Percentiles rank a stretch among this genome's conserved stretches.
phyloP scores from a whole-genome alignment of 2,113 vertebrate species.

The Thermophis baileyi region DNA sequence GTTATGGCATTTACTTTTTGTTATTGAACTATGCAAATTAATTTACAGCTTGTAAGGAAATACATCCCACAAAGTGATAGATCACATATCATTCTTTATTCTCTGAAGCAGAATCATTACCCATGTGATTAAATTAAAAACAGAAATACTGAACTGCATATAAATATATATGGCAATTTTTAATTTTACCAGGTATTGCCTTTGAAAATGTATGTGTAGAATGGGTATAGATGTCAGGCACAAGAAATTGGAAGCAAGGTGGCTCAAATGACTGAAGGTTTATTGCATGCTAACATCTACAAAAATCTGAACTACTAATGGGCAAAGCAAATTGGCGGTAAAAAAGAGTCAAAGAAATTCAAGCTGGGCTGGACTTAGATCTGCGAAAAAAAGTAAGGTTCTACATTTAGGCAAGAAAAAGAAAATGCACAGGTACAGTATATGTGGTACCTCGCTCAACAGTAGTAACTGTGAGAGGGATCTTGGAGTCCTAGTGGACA shows the following conservation, averaged over 20 bases:
- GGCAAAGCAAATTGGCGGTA: background rate
- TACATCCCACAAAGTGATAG: constrained; percentile 7
- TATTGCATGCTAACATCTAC: background rate
- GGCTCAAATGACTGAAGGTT: background rate
- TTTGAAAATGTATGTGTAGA: fast-evolving
- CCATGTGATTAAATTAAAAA: background rate
- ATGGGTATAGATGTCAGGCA: background rate
- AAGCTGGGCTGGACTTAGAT: background rate
- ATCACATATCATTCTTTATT: background rate
- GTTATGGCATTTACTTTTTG: constrained; percentile 43
- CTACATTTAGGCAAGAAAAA: no score
- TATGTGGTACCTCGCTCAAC: no score
- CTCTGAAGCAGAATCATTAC: background rate
- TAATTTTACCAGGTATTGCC: fast-evolving
- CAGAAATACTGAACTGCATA: background rate
- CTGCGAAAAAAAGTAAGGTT: no score
- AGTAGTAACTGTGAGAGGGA: no score
- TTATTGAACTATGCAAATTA: constrained; percentile 45
- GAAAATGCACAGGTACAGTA: no score
- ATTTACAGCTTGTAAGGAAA: constrained; percentile 49
- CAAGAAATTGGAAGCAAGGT: background rate
- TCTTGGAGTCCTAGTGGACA: no score
- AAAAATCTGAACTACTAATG: background rate
- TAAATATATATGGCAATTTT: background rate
- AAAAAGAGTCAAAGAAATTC: background rate